A percentile compares a stretch with the other conserved stretches of the same genome.
Conservation (phyloP, 1,140 invertebrate species). For the Phocides pigmalion region DNA sequence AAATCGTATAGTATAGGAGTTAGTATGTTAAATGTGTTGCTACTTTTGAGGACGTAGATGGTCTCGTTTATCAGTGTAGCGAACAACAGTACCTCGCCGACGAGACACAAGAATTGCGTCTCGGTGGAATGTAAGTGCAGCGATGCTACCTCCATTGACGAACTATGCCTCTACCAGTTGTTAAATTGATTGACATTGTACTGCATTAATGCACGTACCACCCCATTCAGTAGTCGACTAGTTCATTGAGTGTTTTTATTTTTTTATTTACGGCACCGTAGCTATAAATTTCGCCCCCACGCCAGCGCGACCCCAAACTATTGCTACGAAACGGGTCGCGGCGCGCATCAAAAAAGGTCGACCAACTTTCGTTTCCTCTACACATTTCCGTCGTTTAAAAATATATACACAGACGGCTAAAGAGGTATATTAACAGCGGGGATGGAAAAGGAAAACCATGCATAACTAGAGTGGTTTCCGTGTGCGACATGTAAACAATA, state of each 20-base stretch:
- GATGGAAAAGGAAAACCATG: constrained; percentile 38
- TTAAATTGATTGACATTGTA: background rate
- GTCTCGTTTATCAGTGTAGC: too few relatives aligned
- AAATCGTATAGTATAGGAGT: too few relatives aligned
- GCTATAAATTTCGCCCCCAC: constrained; percentile 59
- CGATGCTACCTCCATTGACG: too few relatives aligned
- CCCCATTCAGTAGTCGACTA: constrained; percentile 50
- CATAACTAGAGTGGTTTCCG: constrained; percentile 43
- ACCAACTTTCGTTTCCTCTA: constrained; percentile 23
- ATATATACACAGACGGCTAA: constrained; percentile 18
- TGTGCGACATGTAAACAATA: constrained; percentile 54
- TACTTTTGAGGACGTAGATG: too few relatives aligned
- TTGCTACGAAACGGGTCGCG: constrained; percentile 42
- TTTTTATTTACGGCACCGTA: constrained; percentile 51
- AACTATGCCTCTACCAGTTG: too few relatives aligned
- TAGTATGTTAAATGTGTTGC: too few relatives aligned
- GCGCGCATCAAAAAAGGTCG: constrained; percentile 49
- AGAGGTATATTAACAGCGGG: constrained; percentile 29
- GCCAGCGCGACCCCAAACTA: too few relatives aligned
- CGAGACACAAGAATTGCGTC: too few relatives aligned
- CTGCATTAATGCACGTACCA: constrained; percentile 43
- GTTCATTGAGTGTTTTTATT: constrained; percentile 46
- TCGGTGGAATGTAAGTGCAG: too few relatives aligned
- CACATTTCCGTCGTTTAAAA: constrained; percentile 26
- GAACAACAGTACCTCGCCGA: too few relatives aligned